A percentile compares a stretch with the other conserved stretches of the same genome.
These are phyloP conservation scores for Clarias laeviceps DNA, from an alignment of 2,797 vertebrate species.

Conservation along the genomic window DNA sequence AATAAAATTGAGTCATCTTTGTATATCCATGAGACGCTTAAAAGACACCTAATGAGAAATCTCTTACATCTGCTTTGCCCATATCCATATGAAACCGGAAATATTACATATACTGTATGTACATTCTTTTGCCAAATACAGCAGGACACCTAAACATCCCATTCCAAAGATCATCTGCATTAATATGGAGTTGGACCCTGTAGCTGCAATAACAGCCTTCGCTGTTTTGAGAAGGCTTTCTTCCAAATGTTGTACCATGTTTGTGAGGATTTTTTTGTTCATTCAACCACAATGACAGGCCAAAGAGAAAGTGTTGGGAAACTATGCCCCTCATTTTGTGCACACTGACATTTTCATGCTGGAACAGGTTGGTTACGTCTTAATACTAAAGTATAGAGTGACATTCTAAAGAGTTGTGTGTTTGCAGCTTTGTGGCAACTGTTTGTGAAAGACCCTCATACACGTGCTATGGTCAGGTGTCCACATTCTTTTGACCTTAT, in stretches of 20 bases:
- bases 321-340: neutral
- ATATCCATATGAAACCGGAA: neutral
- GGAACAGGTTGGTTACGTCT: neutral
- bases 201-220: neutral
- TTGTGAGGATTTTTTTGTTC: neutral
- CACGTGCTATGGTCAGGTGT: neutral
- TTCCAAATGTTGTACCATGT: neutral
- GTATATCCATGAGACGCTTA: neutral
- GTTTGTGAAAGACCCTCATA: neutral
- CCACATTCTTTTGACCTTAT: neutral
- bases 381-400: neutral
- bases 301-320: no score
- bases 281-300: neutral
- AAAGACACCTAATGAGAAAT: slow-evolving; percentile 4
- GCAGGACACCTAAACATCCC: neutral
- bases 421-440: no score
- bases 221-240: neutral
- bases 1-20: neutral
- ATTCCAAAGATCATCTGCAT: neutral
- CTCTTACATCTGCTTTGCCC: slow-evolving; percentile 9
- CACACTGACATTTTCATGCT: neutral
- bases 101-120: neutral
- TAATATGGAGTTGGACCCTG: neutral
- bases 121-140: neutral
- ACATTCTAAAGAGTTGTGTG: neutral